Evolutionary conservation across 35 echinoderm and acorn worm genomes (phyloP).

Genomic region (Holothuria glaberrima): DNA sequence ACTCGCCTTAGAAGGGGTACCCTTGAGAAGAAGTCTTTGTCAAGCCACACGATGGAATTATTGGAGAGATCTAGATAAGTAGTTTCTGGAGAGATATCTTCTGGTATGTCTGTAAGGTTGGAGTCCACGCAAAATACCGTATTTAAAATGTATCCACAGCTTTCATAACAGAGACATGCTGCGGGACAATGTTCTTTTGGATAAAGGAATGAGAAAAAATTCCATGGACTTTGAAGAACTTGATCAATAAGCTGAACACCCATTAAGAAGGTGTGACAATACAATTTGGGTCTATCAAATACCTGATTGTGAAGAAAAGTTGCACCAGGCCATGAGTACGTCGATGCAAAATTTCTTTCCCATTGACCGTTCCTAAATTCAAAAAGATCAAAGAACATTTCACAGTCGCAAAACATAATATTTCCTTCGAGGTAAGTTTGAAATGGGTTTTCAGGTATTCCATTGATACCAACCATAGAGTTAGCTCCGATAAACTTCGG

Average conservation of each 20-base stretch:
- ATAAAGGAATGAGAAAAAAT: neutral
- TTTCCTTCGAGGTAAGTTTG: neutral
- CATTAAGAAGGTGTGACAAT: neutral
- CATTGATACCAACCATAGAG: neutral
- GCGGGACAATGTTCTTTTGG: neutral
- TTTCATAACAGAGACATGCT: neutral
- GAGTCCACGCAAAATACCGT: neutral
- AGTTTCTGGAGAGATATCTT: neutral
- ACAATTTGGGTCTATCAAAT: neutral
- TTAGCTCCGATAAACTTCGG: neutral
- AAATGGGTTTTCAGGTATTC: neutral
- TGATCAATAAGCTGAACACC: neutral
- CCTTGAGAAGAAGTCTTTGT: neutral
- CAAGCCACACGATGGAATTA: neutral
- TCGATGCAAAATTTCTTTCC: no score
- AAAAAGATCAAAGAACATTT: constrained; percentile 24
- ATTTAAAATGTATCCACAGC: neutral
- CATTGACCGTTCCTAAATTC: neutral
- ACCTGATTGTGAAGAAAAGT: constrained; percentile 3
- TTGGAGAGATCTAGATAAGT: neutral
- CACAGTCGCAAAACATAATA: neutral
- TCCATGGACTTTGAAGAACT: neutral
- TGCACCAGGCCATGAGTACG: constrained; percentile 5
- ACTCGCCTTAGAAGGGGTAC: neutral
- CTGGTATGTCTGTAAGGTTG: neutral